phyloP scores from a whole-genome alignment of 2,888 invertebrate species.

The Drosophila anceps region DNA sequence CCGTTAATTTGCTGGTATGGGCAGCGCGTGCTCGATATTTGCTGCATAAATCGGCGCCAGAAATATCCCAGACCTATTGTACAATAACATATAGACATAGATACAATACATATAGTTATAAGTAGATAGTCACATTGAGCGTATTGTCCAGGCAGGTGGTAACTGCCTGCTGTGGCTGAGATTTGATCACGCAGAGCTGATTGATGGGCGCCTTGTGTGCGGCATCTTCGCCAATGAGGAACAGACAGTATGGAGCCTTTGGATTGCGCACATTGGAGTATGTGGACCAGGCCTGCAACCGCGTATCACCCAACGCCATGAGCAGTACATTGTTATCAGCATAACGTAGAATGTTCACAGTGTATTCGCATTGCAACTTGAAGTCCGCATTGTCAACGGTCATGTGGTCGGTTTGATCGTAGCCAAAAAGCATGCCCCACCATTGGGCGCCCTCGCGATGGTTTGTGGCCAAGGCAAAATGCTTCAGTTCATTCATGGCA shows the following conservation, averaged over 20 bases:
- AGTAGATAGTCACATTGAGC: slow-evolving; percentile 73
- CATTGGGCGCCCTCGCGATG: slow-evolving; percentile 81
- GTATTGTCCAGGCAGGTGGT: slow-evolving; percentile 81
- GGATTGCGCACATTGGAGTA: slow-evolving; percentile 76
- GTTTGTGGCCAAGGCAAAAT: slow-evolving; percentile 80
- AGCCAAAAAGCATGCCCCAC: slow-evolving; percentile 83
- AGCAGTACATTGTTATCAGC: slow-evolving; percentile 79
- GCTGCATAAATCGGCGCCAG: slow-evolving; percentile 76
- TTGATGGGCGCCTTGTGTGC: slow-evolving; percentile 82
- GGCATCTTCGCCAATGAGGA: slow-evolving; percentile 77
- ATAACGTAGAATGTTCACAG: slow-evolving; percentile 81
- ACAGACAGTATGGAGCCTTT: slow-evolving; percentile 78
- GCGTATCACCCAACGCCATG: slow-evolving; percentile 76
- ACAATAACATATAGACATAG: too few species aligned
- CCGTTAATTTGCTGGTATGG: slow-evolving; percentile 59
- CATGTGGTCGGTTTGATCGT: slow-evolving; percentile 63
- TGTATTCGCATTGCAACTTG: slow-evolving; percentile 74
- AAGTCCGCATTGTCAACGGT: slow-evolving; percentile 68
- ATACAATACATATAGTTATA: not conserved
- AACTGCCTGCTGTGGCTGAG: slow-evolving; percentile 67
- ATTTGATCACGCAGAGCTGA: slow-evolving; percentile 75
- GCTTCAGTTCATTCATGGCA: slow-evolving; percentile 67
- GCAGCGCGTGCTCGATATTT: slow-evolving; percentile 48
- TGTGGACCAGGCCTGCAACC: slow-evolving; percentile 84
- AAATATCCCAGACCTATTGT: slow-evolving; percentile 84